A percentile compares a stretch with the other conserved stretches of the same genome.
Evolutionary conservation across 2,113 vertebrate species (phyloP).

Genomic region (Apodemus speciosus): DNA sequence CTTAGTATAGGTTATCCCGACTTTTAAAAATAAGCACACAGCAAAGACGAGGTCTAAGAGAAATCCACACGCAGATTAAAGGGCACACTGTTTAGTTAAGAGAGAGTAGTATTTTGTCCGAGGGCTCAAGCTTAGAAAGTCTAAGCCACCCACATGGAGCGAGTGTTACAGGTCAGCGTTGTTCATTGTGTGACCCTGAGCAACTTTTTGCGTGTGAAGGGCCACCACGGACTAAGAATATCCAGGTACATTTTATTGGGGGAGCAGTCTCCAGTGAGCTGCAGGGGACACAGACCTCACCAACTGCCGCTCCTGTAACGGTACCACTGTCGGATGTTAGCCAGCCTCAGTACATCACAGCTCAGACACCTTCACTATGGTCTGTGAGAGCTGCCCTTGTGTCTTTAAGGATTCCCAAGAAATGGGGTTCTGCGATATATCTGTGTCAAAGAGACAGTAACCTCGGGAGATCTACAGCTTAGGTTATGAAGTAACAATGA

Average conservation of each 20-base stretch:
- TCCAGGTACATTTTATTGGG: no score
- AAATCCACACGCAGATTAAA: neutral
- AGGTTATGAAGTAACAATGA: neutral
- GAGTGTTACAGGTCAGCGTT: neutral
- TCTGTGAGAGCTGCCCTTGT: neutral
- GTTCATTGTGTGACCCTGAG: neutral
- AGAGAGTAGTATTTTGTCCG: neutral
- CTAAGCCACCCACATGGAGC: neutral
- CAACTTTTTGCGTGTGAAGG: neutral
- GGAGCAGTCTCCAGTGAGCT: neutral
- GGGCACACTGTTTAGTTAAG: neutral
- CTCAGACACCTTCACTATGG: neutral
- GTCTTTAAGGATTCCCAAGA: neutral
- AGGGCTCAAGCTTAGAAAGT: neutral
- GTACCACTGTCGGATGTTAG: neutral
- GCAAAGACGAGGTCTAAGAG: neutral
- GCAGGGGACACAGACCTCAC: neutral
- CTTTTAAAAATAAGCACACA: neutral
- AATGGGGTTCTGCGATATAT: neutral
- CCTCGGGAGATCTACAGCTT: neutral
- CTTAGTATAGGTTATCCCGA: neutral
- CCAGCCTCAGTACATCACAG: neutral
- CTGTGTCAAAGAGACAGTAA: neutral
- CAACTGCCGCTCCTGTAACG: rapidly evolving
- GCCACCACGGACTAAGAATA: neutral